Conservation (phyloP, 2,113 vertebrate species). For the Corvus moneduloides region DNA sequence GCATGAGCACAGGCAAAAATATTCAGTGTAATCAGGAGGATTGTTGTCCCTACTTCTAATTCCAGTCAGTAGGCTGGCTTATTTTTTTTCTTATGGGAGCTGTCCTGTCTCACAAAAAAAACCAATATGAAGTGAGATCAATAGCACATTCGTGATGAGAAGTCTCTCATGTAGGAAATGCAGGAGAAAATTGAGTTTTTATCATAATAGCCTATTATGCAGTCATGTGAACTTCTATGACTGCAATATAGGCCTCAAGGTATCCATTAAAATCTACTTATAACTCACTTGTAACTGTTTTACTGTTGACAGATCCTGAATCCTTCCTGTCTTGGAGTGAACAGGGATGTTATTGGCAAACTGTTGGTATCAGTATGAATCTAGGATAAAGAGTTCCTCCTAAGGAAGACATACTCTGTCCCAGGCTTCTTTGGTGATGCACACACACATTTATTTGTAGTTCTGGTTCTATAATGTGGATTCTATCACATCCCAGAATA, state of each 20-base stretch:
- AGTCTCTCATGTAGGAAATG: neutral
- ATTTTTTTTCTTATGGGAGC: neutral
- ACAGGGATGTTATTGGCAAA: neutral
- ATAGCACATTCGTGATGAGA: neutral
- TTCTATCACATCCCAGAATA: neutral
- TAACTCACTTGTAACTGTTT: neutral
- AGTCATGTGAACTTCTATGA: neutral
- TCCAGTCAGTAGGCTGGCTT: neutral
- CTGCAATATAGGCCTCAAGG: neutral
- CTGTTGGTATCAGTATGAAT: neutral
- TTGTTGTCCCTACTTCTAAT: neutral
- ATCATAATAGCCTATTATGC: neutral
- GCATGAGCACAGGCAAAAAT: neutral
- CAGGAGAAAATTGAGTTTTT: neutral
- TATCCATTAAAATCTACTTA: neutral
- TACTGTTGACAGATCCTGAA: neutral
- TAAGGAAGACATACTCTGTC: neutral
- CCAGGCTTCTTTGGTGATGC: neutral
- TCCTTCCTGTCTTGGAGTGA: neutral
- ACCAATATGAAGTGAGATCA: neutral
- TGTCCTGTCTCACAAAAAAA: neutral
- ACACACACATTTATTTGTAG: neutral
- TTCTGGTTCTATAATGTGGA: neutral
- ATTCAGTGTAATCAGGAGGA: neutral
- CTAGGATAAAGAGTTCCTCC: neutral